phyloP scores from a whole-genome alignment of 1,140 invertebrate genomes.

The Metaphire vulgaris region DNA sequence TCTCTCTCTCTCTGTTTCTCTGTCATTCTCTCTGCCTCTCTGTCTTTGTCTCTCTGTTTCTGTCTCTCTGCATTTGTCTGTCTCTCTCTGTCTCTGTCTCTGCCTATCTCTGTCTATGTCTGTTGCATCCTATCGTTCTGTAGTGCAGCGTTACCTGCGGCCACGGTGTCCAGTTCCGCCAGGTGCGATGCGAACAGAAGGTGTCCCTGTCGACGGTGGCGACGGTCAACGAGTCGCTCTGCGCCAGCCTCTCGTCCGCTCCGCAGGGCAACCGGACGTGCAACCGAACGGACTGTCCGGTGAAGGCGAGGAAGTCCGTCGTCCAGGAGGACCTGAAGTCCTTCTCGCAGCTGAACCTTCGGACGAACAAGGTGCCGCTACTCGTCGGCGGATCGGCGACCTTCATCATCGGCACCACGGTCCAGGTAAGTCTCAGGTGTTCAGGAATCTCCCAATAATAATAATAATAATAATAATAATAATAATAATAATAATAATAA shows the following conservation, averaged over 20 bases:
- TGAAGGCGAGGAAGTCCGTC: conserved; percentile 51
- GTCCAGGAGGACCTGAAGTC: conserved; percentile 59
- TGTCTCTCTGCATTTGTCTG: too few species aligned
- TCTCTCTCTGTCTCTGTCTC: too few species aligned
- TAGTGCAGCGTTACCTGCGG: neutral
- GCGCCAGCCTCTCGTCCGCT: neutral
- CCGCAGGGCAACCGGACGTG: neutral
- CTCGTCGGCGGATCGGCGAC: neutral
- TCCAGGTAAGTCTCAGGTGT: neutral
- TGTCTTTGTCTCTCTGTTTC: too few species aligned
- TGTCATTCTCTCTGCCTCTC: too few species aligned
- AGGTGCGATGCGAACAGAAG: neutral
- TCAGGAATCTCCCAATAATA: neutral
- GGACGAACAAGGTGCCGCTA: neutral
- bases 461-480: neutral
- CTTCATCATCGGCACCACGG: neutral
- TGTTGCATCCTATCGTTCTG: neutral
- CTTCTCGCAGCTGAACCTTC: too few species aligned
- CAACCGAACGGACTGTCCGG: neutral
- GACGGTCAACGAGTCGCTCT: neutral
- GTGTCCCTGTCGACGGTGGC: neutral
- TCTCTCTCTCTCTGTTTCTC: too few species aligned
- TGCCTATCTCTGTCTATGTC: too few species aligned
- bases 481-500: neutral
- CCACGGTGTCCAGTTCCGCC: neutral